These are phyloP conservation scores for Aplysia californica DNA, from an alignment of 1,140 invertebrate genomes.

Conservation along the genomic window DNA sequence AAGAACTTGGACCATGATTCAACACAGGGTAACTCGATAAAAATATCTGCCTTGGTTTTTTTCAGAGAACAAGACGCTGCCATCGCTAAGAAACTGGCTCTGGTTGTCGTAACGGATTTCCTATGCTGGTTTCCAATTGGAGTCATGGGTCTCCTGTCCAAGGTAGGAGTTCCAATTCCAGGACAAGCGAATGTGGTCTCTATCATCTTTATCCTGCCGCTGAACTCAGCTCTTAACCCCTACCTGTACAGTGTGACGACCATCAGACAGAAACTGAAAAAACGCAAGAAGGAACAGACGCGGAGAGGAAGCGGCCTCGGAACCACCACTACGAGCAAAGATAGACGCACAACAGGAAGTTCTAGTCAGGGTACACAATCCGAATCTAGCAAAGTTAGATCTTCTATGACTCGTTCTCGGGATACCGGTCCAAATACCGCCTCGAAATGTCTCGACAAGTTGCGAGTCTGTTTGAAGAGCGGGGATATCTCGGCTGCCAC, in stretches of 20 bases:
- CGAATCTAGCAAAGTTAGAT: too few relatives aligned
- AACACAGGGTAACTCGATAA: too few relatives aligned
- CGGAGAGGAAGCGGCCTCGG: background rate
- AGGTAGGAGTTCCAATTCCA: slow-evolving; percentile 16
- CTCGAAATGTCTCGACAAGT: background rate
- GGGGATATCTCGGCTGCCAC: background rate
- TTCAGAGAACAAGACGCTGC: slow-evolving; percentile 15
- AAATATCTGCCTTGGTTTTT: too few relatives aligned
- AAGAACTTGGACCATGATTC: too few relatives aligned
- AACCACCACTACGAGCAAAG: background rate
- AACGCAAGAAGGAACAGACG: background rate
- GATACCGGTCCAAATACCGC: background rate
- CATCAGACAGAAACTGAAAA: background rate
- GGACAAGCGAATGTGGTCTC: slow-evolving; percentile 19
- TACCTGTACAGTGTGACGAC: slow-evolving; percentile 25
- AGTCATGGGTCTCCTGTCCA: slow-evolving; percentile 16
- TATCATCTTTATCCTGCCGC: slow-evolving; percentile 19
- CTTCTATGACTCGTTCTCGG: background rate
- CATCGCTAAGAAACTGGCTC: slow-evolving; percentile 22
- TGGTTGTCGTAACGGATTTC: too few relatives aligned
- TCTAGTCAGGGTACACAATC: too few relatives aligned
- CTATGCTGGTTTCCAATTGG: too few relatives aligned
- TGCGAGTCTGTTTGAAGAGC: background rate
- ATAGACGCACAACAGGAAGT: too few relatives aligned
- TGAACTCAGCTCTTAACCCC: slow-evolving; percentile 31